phyloP scores from a whole-genome alignment of 1,140 invertebrate genomes.

The Bursaphelenchus mucronatus region DNA sequence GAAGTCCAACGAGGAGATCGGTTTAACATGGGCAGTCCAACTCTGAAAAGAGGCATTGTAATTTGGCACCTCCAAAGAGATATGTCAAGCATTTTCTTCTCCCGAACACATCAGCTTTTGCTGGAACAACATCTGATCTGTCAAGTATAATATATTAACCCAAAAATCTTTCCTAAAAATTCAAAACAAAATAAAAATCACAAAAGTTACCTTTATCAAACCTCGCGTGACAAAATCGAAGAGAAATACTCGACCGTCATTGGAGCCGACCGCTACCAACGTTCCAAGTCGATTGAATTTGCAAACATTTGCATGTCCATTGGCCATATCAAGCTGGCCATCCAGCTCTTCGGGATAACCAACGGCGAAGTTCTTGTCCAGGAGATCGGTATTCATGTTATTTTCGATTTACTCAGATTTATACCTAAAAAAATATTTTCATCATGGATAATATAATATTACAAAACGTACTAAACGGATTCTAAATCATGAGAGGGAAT shows the following conservation, averaged over 20 bases:
- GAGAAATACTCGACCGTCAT: conserved; percentile 39
- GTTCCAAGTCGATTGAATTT: conserved; percentile 46
- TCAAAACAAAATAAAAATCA: not conserved
- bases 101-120: no score
- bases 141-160: no score
- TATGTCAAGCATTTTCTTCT: no score
- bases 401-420: conserved; percentile 3
- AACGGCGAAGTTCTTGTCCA: conserved; percentile 36
- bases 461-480: no score
- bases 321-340: conserved; percentile 25
- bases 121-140: no score
- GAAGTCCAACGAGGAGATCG: conserved; percentile 38
- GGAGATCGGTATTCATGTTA: conserved; percentile 32
- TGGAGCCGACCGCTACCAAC: conserved; percentile 39
- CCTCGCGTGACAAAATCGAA: conserved; percentile 43
- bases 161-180: not conserved
- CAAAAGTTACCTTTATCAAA: conserved; percentile 29
- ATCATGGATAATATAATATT: no score
- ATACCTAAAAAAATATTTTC: no score
- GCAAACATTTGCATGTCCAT: conserved; percentile 30
- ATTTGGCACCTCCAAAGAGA: no score
- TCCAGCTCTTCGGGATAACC: conserved; percentile 41
- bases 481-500: no score
- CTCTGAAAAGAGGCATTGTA: conserved; percentile 30
- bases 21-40: conserved; percentile 45